Base-by-base conservation (phyloP, 2,797 vertebrate species). In the Emys orbicularis region DNA sequence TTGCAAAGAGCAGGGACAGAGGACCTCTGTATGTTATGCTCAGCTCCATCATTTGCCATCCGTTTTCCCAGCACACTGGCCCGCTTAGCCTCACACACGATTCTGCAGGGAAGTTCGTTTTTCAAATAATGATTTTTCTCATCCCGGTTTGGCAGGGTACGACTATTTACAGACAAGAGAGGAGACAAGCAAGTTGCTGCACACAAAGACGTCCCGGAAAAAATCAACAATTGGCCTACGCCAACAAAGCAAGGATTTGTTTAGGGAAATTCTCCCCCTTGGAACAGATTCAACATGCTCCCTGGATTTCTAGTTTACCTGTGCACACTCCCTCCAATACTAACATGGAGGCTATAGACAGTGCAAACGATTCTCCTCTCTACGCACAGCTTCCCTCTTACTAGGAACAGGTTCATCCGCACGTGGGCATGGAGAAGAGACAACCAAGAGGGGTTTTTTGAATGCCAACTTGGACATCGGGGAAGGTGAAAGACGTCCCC, bases 1-100 rank as follows among this genome's bases (percentile, higher is more conserved):
- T 80, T 19, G 15, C 11, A 31, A 37, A n/a, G 1, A 4, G 80
- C 1, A 25, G 1, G 1, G 57, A 0, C 1, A 12, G 54, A 25
- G 49, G 61, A 44, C 29, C 6, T 29, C 11, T 2, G 1, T 61
- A 15, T 1, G 1, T 80, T 18, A 3, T 1, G 4, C 34, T 81
- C 29, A 80, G 80, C 83, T 31, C 74, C 90, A 77, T 81, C 0
- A 7, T 65, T 72, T 27, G 90, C 90, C 76, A 87, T 68, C 87
- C 92, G 93, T 29, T n/a, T 65, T 90, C 29, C 19, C 74, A 7
- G 87, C 83, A 7, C 79, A 11, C 37, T 34, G 53, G n/a, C 83
- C 53, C 83, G 56, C 83, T 83, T 65, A 50, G 79, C 82, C 31
- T 12, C 72, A 15, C 1, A 57, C 16, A 0, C 2, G 50, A 81